A percentile compares a stretch with the other conserved stretches of the same genome.
These are phyloP conservation scores for Phrynocephalus vlangalii DNA, from an alignment of 2,797 vertebrate species.

Conservation along the genomic window DNA sequence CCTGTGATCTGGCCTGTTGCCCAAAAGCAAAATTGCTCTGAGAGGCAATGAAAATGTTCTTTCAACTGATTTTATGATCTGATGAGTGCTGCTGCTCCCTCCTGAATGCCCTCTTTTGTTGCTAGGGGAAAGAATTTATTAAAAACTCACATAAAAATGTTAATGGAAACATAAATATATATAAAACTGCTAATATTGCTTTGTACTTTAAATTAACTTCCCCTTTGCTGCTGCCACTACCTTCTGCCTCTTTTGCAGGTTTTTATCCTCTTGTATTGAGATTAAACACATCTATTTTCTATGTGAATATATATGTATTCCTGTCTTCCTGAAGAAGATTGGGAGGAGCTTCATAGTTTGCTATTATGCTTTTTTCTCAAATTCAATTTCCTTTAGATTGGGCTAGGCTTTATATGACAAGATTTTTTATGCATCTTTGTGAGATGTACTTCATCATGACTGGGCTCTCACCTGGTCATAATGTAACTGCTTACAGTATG, in stretches of 20 bases:
- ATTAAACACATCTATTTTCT: neutral
- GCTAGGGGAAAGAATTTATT: conserved; percentile 58
- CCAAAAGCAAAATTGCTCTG: conserved; percentile 54
- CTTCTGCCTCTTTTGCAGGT: conserved; percentile 5
- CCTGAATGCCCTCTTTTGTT: conserved; percentile 44
- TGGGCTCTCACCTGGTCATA: neutral
- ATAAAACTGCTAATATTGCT: conserved; percentile 54
- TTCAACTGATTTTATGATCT: conserved; percentile 62
- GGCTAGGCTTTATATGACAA: neutral
- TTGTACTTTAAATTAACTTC: conserved; percentile 35
- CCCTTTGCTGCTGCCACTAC: neutral
- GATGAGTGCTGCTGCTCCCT: conserved; percentile 60
- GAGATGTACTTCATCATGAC: neutral
- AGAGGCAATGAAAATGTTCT: conserved; percentile 57
- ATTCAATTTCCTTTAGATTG: neutral
- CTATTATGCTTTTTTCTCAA: neutral
- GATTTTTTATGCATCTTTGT: neutral
- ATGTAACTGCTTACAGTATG: neutral
- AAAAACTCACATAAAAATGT: conserved; percentile 45
- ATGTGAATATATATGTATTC: neutral
- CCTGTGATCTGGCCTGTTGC: conserved; percentile 52
- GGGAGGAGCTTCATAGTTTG: neutral
- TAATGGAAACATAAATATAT: conserved; percentile 59
- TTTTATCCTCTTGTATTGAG: conserved; percentile 11
- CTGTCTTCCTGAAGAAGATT: neutral